Percentiles rank a stretch among this genome's conserved stretches.
phyloP scores from a whole-genome alignment of 2,797 vertebrate genomes.

The Sternotherus odoratus region DNA sequence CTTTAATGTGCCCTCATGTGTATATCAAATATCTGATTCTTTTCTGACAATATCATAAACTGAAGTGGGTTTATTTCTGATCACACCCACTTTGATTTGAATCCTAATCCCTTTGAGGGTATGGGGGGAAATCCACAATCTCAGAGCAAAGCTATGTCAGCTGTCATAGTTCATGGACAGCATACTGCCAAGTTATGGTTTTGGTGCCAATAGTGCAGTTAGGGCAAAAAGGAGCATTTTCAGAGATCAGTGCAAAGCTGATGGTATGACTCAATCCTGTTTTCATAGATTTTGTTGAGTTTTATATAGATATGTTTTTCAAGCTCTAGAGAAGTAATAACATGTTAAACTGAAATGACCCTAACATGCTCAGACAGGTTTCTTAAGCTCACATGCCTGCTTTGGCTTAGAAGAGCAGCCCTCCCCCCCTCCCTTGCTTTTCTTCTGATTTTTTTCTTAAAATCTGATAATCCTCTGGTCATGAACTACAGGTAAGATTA shows the following conservation, averaged over 20 bases:
- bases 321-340: background rate
- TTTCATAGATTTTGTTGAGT: background rate
- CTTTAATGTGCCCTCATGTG: background rate
- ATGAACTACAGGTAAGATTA: background rate
- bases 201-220: background rate
- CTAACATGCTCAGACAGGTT: background rate
- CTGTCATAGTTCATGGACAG: background rate
- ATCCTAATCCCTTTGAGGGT: background rate
- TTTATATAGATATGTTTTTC: background rate
- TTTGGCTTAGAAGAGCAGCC: background rate
- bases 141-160: background rate
- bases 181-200: background rate
- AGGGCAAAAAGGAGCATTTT: background rate
- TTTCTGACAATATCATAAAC: background rate
- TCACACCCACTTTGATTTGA: background rate
- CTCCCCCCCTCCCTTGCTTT: background rate
- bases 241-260: accelerated
- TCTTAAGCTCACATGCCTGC: background rate
- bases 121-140: background rate
- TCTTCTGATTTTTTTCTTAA: background rate
- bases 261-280: background rate
- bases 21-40: background rate
- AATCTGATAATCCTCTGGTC: background rate
- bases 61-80: no score
- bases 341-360: background rate